Conservation (phyloP, 1,140 invertebrate species). For the Chironomus striatipennis region DNA sequence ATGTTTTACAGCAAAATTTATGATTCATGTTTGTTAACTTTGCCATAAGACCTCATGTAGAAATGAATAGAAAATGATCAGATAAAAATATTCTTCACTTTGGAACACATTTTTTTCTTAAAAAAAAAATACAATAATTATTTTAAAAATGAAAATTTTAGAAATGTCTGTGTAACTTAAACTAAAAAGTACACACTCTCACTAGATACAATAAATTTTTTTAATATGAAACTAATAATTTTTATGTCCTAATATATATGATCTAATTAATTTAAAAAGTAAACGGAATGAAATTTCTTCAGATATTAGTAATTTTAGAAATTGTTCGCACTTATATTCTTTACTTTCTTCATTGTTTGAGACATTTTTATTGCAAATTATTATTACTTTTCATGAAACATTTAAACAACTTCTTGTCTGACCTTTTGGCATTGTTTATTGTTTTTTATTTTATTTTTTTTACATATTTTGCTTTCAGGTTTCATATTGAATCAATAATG, state of each 20-base stretch:
- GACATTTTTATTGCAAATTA: conserved; percentile 22
- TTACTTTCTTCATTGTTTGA: not conserved
- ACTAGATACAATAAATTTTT: too few species aligned
- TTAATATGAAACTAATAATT: too few species aligned
- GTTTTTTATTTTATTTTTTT: not conserved
- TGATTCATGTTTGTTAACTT: conserved; percentile 13
- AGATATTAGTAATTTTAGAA: too few species aligned
- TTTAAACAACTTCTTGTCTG: conserved; percentile 18
- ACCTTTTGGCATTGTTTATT: conserved; percentile 22
- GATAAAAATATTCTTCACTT: too few species aligned
- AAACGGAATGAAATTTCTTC: not conserved
- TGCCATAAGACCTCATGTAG: not conserved
- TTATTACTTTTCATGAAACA: conserved; percentile 9
- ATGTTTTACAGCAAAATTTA: too few species aligned
- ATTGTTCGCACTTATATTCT: not conserved
- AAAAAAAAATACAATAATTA: too few species aligned
- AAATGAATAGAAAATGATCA: not conserved
- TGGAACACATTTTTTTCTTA: too few species aligned
- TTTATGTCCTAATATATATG: too few species aligned
- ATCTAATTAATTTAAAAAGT: too few species aligned
- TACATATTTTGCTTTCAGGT: not conserved
- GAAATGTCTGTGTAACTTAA: too few species aligned
- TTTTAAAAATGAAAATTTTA: too few species aligned
- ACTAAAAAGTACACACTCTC: too few species aligned
- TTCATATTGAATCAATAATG: not conserved